These are phyloP conservation scores for Lagopus muta DNA, from an alignment of 2,113 vertebrate species.

Conservation along the genomic window DNA sequence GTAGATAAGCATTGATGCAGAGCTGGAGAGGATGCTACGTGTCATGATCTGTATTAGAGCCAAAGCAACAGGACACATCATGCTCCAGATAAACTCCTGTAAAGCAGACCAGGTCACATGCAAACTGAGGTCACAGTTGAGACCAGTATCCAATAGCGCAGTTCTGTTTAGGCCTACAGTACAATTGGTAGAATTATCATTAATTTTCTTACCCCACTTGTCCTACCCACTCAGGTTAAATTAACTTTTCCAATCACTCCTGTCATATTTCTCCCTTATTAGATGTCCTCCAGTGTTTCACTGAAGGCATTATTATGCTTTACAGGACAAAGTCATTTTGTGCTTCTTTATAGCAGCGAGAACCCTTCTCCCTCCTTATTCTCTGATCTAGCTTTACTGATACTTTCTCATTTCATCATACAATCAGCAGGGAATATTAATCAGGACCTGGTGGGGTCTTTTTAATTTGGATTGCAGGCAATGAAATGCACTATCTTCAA, in stretches of 20 bases:
- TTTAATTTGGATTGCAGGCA: not conserved
- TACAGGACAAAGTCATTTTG: not conserved
- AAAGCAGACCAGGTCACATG: not conserved
- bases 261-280: not conserved
- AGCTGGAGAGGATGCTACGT: not conserved
- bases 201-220: not conserved
- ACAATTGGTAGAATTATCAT: not conserved
- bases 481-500: not conserved
- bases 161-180: not conserved
- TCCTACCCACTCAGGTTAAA: not conserved
- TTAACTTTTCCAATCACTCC: not conserved
- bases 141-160: not conserved
- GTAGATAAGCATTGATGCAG: not conserved
- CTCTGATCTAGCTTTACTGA: not conserved
- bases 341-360: not conserved
- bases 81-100: not conserved
- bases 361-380: not conserved
- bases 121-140: not conserved
- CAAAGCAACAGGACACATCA: not conserved
- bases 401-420: not conserved
- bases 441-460: not conserved
- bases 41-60: not conserved
- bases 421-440: not conserved
- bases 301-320: not conserved
- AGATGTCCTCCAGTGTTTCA: not conserved